Conservation (phyloP, 2,113 vertebrate genomes). For the Steatornis caripensis region DNA sequence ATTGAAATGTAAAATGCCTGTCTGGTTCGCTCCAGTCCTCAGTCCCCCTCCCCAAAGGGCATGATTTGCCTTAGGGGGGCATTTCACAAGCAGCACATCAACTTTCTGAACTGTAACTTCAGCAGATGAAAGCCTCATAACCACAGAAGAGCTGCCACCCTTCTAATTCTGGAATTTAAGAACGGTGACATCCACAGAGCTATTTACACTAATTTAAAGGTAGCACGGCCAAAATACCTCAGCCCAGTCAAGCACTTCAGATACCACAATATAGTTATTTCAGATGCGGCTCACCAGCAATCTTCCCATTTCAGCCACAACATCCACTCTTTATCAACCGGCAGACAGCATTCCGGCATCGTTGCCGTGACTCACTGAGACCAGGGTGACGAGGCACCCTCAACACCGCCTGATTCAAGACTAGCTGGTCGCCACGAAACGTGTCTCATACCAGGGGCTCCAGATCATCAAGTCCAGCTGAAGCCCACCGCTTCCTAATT, state of each 20-base stretch:
- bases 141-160: not conserved
- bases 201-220: not conserved
- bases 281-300: not conserved
- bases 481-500: constrained; percentile 32
- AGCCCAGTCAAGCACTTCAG: not conserved
- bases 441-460: constrained; percentile 14
- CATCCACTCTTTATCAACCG: not conserved
- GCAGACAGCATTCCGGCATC: not conserved
- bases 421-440: not conserved
- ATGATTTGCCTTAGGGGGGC: constrained; percentile 11
- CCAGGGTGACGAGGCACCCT: not conserved
- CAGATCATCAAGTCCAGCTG: not conserved
- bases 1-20: constrained; percentile 29
- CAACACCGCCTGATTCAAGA: not conserved
- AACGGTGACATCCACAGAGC: not conserved
- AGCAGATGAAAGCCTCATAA: not conserved
- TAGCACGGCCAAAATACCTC: not conserved
- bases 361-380: not conserved
- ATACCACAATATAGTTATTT: not conserved
- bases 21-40: constrained; percentile 11
- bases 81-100: constrained; percentile 33
- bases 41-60: constrained; percentile 19
- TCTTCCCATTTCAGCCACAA: not conserved
- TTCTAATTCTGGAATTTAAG: not conserved
- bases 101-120: not conserved